A percentile compares a stretch with the other conserved stretches of the same genome.
phyloP scores from a whole-genome alignment of 2,797 vertebrate genomes.

The Buphagus erythrorhynchus region DNA sequence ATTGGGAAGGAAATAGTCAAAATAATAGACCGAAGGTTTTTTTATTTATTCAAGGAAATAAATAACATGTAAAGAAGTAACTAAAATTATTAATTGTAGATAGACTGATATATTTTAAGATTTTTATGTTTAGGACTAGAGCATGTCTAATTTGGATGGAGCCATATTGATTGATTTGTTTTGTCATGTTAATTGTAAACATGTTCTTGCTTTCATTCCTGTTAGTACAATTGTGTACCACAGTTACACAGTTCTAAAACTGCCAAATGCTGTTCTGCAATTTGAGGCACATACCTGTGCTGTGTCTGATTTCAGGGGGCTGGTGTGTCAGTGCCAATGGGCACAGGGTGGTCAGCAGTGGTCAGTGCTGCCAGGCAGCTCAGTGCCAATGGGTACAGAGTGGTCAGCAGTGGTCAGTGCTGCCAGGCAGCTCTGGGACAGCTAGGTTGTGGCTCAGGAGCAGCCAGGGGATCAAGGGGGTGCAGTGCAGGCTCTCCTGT shows the following conservation, averaged over 20 bases:
- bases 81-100: not conserved
- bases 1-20: not conserved
- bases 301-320: not conserved
- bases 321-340: not conserved
- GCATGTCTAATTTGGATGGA: not conserved
- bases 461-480: not conserved
- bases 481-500: not conserved
- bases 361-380: not conserved
- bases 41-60: not conserved
- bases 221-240: not conserved
- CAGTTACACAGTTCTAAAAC: not conserved
- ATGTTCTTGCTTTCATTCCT: not conserved
- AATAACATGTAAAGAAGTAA: not conserved
- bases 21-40: not conserved
- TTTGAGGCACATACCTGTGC: not conserved
- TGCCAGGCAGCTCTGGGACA: not conserved
- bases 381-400: not conserved
- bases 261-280: not conserved
- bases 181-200: not conserved
- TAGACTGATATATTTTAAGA: not conserved
- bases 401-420: not conserved
- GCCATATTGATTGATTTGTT: not conserved
- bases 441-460: not conserved
- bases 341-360: not conserved
- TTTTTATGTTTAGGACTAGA: not conserved